Conservation (phyloP, 2,797 vertebrate species). For the Macropodus opercularis region DNA sequence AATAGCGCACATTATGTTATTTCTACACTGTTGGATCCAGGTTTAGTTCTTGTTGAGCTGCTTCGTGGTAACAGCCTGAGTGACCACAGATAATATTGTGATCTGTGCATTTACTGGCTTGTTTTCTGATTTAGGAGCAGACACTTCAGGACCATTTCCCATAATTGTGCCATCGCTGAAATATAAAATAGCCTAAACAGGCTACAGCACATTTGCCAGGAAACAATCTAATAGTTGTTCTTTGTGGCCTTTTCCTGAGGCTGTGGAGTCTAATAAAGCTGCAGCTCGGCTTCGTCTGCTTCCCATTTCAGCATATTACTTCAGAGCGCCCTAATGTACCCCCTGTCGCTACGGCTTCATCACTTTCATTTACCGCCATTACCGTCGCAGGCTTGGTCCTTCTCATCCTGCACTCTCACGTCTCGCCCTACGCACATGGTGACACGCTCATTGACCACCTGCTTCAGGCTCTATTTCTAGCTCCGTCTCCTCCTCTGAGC, state of each 20-base stretch:
- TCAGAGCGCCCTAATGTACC: constrained; percentile 38
- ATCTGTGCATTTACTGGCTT: background rate
- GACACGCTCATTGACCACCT: constrained; percentile 47
- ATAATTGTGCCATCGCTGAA: constrained; percentile 2
- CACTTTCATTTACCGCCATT: constrained; percentile 61
- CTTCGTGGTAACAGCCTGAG: background rate
- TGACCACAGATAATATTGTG: background rate
- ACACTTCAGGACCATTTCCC: background rate
- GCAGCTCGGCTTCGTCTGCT: constrained; percentile 39
- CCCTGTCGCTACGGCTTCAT: constrained; percentile 58
- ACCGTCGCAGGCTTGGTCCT: constrained; percentile 16
- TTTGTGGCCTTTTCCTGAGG: background rate
- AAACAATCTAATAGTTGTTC: constrained; percentile 24
- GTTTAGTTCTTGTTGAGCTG: too few relatives aligned
- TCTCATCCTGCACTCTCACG: constrained; percentile 10
- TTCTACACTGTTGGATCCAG: too few relatives aligned
- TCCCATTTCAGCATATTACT: constrained; percentile 52
- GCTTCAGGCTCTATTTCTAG: constrained; percentile 40
- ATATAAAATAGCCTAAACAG: background rate
- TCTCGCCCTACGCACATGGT: constrained; percentile 40
- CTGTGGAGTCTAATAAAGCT: constrained; percentile 29
- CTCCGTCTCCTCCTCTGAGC: constrained; percentile 12
- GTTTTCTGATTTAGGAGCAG: background rate
- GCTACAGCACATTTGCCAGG: constrained; percentile 4
- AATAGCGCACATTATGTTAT: too few relatives aligned